A percentile compares a stretch with the other conserved stretches of the same genome.
Conservation (phyloP, 2,113 vertebrate species). For the Tylochromis polylepis region DNA sequence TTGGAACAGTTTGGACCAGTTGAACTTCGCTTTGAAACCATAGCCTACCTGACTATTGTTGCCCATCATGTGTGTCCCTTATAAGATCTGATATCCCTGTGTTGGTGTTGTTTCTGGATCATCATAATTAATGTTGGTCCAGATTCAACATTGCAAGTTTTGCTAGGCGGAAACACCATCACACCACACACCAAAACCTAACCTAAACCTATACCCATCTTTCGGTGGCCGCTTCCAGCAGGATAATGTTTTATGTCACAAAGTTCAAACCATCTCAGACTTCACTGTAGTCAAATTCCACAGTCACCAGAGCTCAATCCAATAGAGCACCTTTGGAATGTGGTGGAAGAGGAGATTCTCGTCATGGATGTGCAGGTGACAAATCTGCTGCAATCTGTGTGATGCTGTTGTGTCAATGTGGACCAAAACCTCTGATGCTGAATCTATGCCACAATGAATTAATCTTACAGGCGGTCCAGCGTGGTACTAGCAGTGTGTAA, state of each 20-base stretch:
- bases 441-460: background rate
- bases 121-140: background rate
- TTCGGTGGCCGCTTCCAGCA: background rate
- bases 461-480: background rate
- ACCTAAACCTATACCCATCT: background rate
- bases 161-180: background rate
- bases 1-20: background rate
- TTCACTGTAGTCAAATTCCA: background rate
- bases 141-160: background rate
- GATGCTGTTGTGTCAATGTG: background rate
- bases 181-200: background rate
- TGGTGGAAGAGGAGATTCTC: background rate
- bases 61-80: background rate
- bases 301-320: background rate
- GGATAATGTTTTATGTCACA: background rate
- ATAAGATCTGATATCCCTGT: background rate
- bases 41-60: background rate
- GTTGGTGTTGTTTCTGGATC: background rate
- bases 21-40: accelerated
- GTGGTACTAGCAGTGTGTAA: background rate
- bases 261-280: background rate
- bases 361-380: background rate
- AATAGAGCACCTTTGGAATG: background rate
- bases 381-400: background rate
- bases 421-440: background rate